Conservation (phyloP, 2,113 vertebrate genomes). For the Callocephalon fimbriatum region DNA sequence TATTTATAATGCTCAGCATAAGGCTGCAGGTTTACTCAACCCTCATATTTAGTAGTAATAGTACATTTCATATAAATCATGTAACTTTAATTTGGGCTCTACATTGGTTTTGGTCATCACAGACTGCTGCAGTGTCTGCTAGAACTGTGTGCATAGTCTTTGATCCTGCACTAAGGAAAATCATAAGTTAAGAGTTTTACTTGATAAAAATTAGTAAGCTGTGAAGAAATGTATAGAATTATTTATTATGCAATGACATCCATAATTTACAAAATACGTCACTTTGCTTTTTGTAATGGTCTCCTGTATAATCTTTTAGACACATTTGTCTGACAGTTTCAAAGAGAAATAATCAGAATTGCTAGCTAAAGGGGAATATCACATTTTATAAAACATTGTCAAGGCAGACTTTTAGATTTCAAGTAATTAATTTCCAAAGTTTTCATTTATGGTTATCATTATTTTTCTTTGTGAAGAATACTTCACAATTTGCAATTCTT, state of each 20-base stretch:
- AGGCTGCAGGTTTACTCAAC: neutral
- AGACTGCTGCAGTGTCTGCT: neutral
- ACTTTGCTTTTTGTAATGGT: neutral
- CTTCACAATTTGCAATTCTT: neutral
- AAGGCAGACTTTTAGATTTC: neutral
- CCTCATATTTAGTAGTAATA: neutral
- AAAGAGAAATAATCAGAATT: constrained; percentile 8
- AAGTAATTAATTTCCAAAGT: constrained; percentile 21
- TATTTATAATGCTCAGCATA: neutral
- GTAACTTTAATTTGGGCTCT: neutral
- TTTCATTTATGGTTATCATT: neutral
- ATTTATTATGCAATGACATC: neutral
- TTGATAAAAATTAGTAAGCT: neutral
- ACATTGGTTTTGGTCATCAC: neutral
- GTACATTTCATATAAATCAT: neutral
- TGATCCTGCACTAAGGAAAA: neutral
- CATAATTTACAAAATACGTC: neutral
- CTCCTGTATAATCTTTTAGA: neutral
- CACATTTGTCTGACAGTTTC: neutral
- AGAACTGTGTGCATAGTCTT: neutral
- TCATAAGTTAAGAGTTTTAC: neutral
- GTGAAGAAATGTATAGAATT: neutral
- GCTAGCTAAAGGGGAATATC: neutral
- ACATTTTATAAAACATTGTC: neutral
- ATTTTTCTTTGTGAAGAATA: neutral